Conservation (phyloP, 2,888 invertebrate genomes). For the Nephrotoma appendiculata region DNA sequence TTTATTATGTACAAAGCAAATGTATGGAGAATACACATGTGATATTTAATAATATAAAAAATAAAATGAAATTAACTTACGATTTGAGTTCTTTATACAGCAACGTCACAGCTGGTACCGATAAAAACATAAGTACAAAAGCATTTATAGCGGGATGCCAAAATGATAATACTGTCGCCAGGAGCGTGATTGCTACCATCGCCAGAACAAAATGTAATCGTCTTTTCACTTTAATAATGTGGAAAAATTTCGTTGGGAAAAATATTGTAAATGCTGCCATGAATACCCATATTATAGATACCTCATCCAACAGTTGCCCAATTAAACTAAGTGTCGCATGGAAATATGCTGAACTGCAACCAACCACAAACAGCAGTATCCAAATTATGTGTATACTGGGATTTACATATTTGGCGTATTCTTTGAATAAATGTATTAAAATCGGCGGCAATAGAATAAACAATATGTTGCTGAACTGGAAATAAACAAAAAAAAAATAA, state of each 20-base stretch:
- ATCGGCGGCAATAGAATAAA: slow-evolving; percentile 66
- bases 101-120: slow-evolving; percentile 52
- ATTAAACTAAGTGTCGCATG: slow-evolving; percentile 71
- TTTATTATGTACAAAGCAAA: not conserved
- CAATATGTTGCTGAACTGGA: slow-evolving; percentile 60
- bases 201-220: slow-evolving; percentile 44
- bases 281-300: slow-evolving; percentile 70
- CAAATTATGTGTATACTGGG: slow-evolving; percentile 68
- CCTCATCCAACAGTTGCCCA: slow-evolving; percentile 66
- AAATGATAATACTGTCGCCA: slow-evolving; percentile 50
- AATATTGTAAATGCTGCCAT: slow-evolving; percentile 66
- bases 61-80: slow-evolving; percentile 32
- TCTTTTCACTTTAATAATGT: slow-evolving; percentile 47
- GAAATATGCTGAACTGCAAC: slow-evolving; percentile 68
- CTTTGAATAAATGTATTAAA: slow-evolving; percentile 60
- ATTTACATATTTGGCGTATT: slow-evolving; percentile 59
- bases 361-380: slow-evolving; percentile 61
- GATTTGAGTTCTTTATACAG: slow-evolving; percentile 50
- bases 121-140: slow-evolving; percentile 62
- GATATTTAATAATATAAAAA: not conserved
- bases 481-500: slow-evolving; percentile 15
- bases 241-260: slow-evolving; percentile 54
- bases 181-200: slow-evolving; percentile 37
- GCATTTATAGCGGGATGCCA: slow-evolving; percentile 70
- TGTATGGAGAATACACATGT: not conserved